Evolutionary conservation across 1,140 invertebrate genomes (phyloP).

Genomic region (Sminthurides bifidus): DNA sequence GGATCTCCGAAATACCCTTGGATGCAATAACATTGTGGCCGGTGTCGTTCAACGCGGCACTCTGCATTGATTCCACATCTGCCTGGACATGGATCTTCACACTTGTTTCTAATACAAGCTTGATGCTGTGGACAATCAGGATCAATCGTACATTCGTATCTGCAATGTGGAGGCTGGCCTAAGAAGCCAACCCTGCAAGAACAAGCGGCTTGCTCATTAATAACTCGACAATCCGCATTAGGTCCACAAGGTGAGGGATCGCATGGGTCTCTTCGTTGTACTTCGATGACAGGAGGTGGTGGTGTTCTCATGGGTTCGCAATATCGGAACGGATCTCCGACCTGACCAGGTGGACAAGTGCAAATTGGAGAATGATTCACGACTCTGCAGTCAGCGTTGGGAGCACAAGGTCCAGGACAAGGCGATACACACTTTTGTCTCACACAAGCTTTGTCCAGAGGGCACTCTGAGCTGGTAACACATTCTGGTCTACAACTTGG

Average conservation of each 20-base stretch:
- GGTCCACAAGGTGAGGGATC: constrained; percentile 40
- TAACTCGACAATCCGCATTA: constrained; percentile 57
- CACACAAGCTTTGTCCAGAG: constrained; percentile 50
- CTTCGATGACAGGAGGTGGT: constrained; percentile 40
- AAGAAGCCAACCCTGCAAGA: constrained; percentile 53
- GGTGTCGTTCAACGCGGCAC: constrained; percentile 50
- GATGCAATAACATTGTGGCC: constrained; percentile 65
- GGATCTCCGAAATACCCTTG: constrained; percentile 65
- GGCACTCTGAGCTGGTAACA: constrained; percentile 42
- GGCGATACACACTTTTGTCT: constrained; percentile 53
- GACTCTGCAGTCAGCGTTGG: not conserved
- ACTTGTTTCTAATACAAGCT: constrained; percentile 51
- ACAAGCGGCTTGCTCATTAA: constrained; percentile 44
- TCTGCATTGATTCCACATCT: constrained; percentile 44
- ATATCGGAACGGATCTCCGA: not conserved
- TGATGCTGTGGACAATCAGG: constrained; percentile 46
- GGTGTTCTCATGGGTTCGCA: not conserved
- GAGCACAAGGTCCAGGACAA: constrained; percentile 21
- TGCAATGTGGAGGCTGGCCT: constrained; percentile 39
- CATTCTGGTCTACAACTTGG: constrained; percentile 30
- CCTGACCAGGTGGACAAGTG: not conserved
- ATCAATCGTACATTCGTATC: constrained; percentile 11
- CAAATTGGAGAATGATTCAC: not conserved
- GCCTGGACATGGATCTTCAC: constrained; percentile 60
- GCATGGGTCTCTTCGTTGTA: constrained; percentile 44